Evolutionary conservation across 2,113 vertebrate species (phyloP), one percentile per base, ranked within the genome.

Genomic region (Lepus europaeus): DNA sequence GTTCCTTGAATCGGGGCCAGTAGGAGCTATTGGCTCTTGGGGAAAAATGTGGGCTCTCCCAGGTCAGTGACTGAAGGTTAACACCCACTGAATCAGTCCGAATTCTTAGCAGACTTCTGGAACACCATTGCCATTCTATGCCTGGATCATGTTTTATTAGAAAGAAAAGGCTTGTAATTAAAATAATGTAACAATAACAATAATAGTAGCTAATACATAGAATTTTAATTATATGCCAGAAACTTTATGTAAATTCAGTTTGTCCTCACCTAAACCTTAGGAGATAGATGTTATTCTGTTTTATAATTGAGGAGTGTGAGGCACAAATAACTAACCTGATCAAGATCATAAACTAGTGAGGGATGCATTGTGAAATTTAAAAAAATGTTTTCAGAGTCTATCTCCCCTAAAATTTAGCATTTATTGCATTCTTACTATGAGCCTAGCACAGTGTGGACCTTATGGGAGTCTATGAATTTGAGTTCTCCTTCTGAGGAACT

Each of bases 1-100:
- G 33, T 80, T 87, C 36, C 59, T 87, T 73, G 77, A 94, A 69
- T 80, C 69, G 53, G 53, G 27, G 63, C 93, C 74, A 90, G 27
- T 82, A 63, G 68, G 68, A 81, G 31, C 49, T 68, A 27, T 78
- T 93, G 93, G 87, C 81, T 96, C 33, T 72, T 69, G 82, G 39
- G 49, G 66, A 7, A 49, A 91, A 93, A 2, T 10, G 4, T 66
- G 70, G 53, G 22, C 0, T 31, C 14, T 59, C 23, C 12, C 11
- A 27, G 27, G 64, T 20, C 36, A n/a, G 4, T 51, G 64, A 59
- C 11, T 33, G 36, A 68, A 69, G 68, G 13, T 63, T 23, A 27
- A 31, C 64, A 63, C 10, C 49, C 74, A 19, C 29, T n/a, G 61
- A 89, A 82, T n/a, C 31, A 36, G 29, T 33, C 63, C 36, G 22